These are phyloP conservation scores for Pterophyllum scalare DNA, from an alignment of 2,113 vertebrate species.

Conservation along the genomic window DNA sequence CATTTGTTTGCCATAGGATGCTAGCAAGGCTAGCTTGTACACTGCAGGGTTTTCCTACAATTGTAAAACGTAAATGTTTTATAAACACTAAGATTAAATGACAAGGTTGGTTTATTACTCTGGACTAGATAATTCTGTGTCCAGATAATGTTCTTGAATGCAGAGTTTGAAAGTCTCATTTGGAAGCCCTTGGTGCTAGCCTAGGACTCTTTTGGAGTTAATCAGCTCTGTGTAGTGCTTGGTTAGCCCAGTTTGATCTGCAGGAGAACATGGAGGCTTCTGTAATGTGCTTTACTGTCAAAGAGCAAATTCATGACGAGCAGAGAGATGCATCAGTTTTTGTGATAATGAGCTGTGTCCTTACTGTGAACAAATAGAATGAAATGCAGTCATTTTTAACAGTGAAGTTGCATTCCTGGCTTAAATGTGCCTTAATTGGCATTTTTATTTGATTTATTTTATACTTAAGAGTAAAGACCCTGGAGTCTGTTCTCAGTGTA, in stretches of 20 bases:
- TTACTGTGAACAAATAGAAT: neutral
- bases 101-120: neutral
- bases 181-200: neutral
- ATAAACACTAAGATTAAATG: neutral
- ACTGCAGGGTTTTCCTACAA: neutral
- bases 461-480: neutral
- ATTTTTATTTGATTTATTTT: neutral
- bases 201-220: neutral
- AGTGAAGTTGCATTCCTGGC: neutral
- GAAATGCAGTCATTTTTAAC: neutral
- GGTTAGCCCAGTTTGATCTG: neutral
- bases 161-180: neutral
- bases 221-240: neutral
- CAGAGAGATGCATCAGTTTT: neutral
- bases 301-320: neutral
- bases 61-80: neutral
- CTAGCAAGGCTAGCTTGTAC: neutral
- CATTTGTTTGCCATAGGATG: neutral
- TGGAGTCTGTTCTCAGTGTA: neutral
- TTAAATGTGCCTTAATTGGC: neutral
- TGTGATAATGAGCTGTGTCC: neutral
- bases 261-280: neutral
- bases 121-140: neutral
- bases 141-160: neutral
- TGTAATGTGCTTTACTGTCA: neutral